These are phyloP conservation scores for Reinhardtius hippoglossoides DNA, from an alignment of 2,113 vertebrate species.

Conservation along the genomic window DNA sequence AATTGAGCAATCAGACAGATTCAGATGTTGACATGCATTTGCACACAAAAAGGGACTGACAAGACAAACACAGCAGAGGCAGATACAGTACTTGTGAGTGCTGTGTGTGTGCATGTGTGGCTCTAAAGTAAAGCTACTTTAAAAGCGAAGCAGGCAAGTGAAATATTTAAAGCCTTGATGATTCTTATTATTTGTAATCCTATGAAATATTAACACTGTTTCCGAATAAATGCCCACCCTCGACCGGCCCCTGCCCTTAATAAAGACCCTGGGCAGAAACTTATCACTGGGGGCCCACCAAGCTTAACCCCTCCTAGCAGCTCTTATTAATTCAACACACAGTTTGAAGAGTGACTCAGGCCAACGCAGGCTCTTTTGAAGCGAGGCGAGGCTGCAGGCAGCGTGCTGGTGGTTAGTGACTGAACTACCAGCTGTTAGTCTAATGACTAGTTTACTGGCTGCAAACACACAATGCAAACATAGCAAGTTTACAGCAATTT, in stretches of 20 bases:
- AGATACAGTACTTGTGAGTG: not conserved
- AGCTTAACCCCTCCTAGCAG: conserved; percentile 8
- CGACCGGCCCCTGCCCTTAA: not conserved
- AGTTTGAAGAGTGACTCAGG: conserved; percentile 37
- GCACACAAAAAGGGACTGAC: conserved; percentile 1
- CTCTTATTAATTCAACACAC: conserved; percentile 57
- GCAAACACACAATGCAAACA: conserved; percentile 12
- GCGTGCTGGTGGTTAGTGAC: conserved; percentile 46
- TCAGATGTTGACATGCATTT: not conserved
- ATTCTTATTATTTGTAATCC: not conserved
- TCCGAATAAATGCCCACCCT: not conserved
- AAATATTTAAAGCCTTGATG: not conserved
- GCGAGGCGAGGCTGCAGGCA: conserved; percentile 25
- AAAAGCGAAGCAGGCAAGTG: not conserved
- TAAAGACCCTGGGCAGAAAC: conserved; percentile 8
- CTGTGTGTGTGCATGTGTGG: not conserved
- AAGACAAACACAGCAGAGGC: conserved; percentile 23
- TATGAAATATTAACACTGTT: not conserved
- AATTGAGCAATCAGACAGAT: conserved; percentile 23
- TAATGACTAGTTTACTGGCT: conserved; percentile 28
- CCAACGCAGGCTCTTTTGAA: conserved; percentile 7
- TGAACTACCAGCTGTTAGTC: conserved; percentile 4
- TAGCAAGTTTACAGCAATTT: conserved; percentile 23
- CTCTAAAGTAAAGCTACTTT: not conserved
- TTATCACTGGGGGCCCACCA: conserved; percentile 15